Percentiles rank a stretch among this genome's conserved stretches.
These are phyloP conservation scores for Dusona sp. DNA, from an alignment of 2,888 invertebrate genomes.

Conservation along the genomic window DNA sequence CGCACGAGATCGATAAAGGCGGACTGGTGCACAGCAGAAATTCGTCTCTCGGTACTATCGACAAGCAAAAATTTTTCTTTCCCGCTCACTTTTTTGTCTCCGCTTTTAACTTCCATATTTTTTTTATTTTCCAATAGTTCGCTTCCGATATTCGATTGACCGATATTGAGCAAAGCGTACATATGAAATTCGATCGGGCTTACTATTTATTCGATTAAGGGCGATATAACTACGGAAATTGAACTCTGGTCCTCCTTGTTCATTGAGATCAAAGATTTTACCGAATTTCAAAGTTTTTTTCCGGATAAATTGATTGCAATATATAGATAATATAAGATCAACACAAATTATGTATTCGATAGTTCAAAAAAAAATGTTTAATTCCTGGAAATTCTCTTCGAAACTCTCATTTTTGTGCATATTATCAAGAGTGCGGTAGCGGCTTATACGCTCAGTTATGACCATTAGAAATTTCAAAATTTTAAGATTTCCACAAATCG, in stretches of 20 bases:
- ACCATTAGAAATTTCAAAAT: no score
- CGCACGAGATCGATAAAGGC: constrained; percentile 66
- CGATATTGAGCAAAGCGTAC: constrained; percentile 26
- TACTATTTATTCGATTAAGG: constrained; percentile 41
- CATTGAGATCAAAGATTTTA: constrained; percentile 30
- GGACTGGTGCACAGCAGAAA: constrained; percentile 58
- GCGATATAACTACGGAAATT: constrained; percentile 14
- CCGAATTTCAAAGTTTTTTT: neutral
- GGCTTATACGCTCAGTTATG: no score
- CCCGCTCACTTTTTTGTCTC: constrained; percentile 4
- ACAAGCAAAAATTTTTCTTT: constrained; percentile 15
- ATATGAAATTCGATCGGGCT: constrained; percentile 53
- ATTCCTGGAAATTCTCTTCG: no score
- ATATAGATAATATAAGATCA: neutral
- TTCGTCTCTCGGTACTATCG: constrained; percentile 50
- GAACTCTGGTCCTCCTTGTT: constrained; percentile 8
- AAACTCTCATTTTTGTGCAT: no score
- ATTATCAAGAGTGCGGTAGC: no score
- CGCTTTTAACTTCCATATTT: neutral
- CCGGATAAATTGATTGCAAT: neutral
- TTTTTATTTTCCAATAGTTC: constrained; percentile 13
- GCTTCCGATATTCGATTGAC: constrained; percentile 29
- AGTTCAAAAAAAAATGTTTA: neutral
- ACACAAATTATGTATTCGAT: neutral
- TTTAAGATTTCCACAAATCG: no score